Evolutionary conservation across 2,888 invertebrate genomes (phyloP), one percentile per base, ranked within the genome.

Genomic region (Mimas tiliae): DNA sequence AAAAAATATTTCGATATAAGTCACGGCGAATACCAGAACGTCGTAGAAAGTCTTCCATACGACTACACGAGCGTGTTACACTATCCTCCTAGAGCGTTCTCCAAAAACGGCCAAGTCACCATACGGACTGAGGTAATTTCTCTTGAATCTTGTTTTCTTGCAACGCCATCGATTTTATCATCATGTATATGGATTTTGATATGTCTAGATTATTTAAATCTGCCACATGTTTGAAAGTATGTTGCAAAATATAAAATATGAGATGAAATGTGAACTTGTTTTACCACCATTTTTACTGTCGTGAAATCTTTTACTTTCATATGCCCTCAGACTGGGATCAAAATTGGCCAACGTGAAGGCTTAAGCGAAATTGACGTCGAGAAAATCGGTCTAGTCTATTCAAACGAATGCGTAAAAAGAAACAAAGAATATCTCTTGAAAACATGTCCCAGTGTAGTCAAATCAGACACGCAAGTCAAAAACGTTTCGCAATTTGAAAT

Each of bases 41-140:
- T 71, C 0, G 63, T 88, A 0, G 74, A 78, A 16, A 79, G 70
- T 27, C 73, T 93, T 2, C 86, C 89, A 0, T 97, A 97, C 78
- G 97, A 97, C 83, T 96, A 96, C 78, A 91, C 94, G 9, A 97
- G 97, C 71, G 96, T 97, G 0, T 95, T 97, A 93, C 97, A 97
- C 82, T 97, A 97, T 80, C 97, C 97, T 0, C 87, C 94, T 0
- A 94, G 95, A 66, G 97, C 97, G 0, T 97, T 97, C 86, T 96
- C 97, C 16, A 94, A 83, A 68, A 97, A 97, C 78, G 96, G 96
- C 14, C 90, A 94, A 74, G 89, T 95, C 0, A 97, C 97, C 0
- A 95, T 97, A 66, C 79, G 95, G 38, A 87, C 96, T 0, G 94
- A 94, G 94, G 97, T 96, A 75, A 19, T 21, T 51, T 53, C n/a